Base-by-base conservation (phyloP, 2,113 vertebrate species). In the Leuciscus idus region DNA sequence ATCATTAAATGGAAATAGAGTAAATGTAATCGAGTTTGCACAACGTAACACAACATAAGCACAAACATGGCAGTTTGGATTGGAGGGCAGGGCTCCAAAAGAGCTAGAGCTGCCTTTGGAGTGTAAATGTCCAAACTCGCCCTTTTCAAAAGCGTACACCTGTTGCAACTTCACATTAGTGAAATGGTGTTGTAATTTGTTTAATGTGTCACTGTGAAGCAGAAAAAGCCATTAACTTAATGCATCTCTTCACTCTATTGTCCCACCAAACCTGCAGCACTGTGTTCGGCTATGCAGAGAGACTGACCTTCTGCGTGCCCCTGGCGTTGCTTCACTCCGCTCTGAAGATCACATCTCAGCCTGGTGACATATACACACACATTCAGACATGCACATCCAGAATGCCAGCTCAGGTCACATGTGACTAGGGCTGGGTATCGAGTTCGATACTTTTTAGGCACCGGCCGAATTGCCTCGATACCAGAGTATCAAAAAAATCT, bases 171-270 rank as follows among this genome's bases (percentile, higher is more conserved):
- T 85, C 84, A 83, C 52, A 87, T 84, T 77, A 26, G 70, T n/a
- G 81, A 85, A 84, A 91, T 76, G 36, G 87, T 73, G 64, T 78
- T 82, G 61, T 91, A 74, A 93, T 93, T 89, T 92, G 85, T 92
- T 92, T 90, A 90, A 93, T 92, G 89, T 17, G 84, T 74, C 46
- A 73, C 70, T 89, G 61, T 84, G 68, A 89, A 86, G 81, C 61
- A 66, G 81, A 83, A 23, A 79, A 61, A 80, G 83, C 90, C 77
- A 88, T 92, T 90, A 92, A 75, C 13, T 33, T 91, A 90, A 93
- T 92, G 85, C 36, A 83, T 83, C 90, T 89, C 46, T 76, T 77
- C n/a, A 52, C 79, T 87, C 74, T 86, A 36, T 85, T 88, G 87
- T 91, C 84, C 86, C 78, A 50, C 23, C 55, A 46, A 21, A 33